These are phyloP conservation scores for Plodia interpunctella DNA, from an alignment of 1,140 invertebrate genomes.

Conservation along the genomic window DNA sequence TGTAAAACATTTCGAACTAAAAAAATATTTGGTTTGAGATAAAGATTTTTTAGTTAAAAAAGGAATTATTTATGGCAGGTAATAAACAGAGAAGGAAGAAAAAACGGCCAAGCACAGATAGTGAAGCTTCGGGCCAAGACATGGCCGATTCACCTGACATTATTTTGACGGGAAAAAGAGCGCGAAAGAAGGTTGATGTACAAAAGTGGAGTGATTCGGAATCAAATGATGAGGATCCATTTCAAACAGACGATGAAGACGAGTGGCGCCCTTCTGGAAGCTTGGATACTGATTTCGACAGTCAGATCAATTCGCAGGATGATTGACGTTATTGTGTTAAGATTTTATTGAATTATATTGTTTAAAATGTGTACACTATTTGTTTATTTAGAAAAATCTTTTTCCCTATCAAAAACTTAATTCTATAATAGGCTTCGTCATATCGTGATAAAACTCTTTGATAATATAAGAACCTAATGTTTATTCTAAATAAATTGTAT, in stretches of 20 bases:
- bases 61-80: slow-evolving; percentile 21
- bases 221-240: slow-evolving; percentile 40
- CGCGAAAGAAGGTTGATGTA: slow-evolving; percentile 28
- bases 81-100: slow-evolving; percentile 16
- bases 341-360: not conserved
- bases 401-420: too few species aligned
- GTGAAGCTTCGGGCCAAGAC: slow-evolving; percentile 14
- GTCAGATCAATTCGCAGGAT: slow-evolving; percentile 36
- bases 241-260: slow-evolving; percentile 36
- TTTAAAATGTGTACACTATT: too few species aligned
- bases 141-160: slow-evolving; percentile 21
- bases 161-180: slow-evolving; percentile 44
- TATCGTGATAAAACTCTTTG: too few species aligned
- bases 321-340: slow-evolving; percentile 9
- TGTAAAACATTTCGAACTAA: slow-evolving; percentile 1
- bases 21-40: not conserved
- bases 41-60: slow-evolving; percentile 6
- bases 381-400: too few species aligned
- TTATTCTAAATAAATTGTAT: too few species aligned
- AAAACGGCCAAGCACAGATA: slow-evolving; percentile 15
- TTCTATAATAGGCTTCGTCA: too few species aligned
- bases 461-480: too few species aligned
- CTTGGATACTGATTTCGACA: slow-evolving; percentile 24
- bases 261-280: slow-evolving; percentile 23
- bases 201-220: slow-evolving; percentile 27